Conservation (phyloP, 2,797 vertebrate species). For the Poeciliopsis presidionis region DNA sequence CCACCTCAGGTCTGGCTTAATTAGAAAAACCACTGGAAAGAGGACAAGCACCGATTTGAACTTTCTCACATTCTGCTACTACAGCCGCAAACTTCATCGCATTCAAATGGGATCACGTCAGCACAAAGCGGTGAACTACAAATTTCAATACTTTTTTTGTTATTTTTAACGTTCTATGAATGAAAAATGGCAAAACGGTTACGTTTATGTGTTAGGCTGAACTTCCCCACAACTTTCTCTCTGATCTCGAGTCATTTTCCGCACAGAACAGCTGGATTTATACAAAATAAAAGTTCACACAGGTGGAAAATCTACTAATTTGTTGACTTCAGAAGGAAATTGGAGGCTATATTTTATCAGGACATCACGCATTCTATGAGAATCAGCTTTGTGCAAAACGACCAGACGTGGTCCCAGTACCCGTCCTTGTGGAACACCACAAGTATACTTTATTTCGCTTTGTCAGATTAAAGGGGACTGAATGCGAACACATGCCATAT, state of each 20-base stretch:
- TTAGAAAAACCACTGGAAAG: not conserved
- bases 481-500: not conserved
- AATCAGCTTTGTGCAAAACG: not conserved
- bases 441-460: not conserved
- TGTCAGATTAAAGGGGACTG: not conserved
- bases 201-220: not conserved
- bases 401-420: not conserved
- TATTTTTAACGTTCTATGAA: not conserved
- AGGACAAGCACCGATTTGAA: not conserved
- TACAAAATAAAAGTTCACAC: not conserved
- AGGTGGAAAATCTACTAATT: not conserved
- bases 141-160: not conserved
- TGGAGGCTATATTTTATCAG: not conserved
- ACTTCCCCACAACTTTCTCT: not conserved
- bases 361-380: not conserved
- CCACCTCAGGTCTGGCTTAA: not conserved
- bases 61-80: not conserved
- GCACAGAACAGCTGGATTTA: not conserved
- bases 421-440: not conserved
- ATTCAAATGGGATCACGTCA: not conserved
- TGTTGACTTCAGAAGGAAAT: not conserved
- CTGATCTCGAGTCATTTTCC: not conserved
- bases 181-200: not conserved
- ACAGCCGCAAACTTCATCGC: not conserved
- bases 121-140: not conserved